These are phyloP conservation scores for Cepaea nemoralis DNA, from an alignment of 1,140 invertebrate species.

Conservation along the genomic window DNA sequence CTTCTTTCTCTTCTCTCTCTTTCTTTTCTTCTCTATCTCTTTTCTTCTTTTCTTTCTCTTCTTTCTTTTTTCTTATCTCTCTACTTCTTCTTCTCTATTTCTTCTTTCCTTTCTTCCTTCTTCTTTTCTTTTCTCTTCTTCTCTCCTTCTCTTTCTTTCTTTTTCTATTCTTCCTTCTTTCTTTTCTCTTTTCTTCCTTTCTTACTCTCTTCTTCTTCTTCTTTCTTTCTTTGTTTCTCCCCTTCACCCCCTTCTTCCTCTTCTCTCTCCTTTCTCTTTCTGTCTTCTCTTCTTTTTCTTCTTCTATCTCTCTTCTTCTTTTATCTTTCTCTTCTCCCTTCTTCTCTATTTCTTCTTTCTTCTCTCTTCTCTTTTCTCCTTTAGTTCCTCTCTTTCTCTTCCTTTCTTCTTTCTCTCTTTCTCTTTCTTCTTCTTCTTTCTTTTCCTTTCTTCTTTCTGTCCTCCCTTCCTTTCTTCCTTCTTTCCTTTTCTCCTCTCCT, in stretches of 20 bases:
- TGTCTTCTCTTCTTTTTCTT: not conserved
- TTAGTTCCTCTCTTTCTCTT: not conserved
- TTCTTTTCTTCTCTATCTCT: slow-evolving; percentile 1
- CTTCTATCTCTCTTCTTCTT: not conserved
- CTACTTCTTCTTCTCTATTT: not conserved
- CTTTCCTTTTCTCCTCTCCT: not conserved
- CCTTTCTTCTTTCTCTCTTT: not conserved
- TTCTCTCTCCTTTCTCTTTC: slow-evolving; percentile 15
- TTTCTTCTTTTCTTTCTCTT: not conserved
- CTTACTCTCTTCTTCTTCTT: not conserved
- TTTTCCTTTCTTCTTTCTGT: not conserved
- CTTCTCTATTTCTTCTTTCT: not conserved
- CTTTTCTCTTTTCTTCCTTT: not conserved
- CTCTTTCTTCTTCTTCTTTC: not conserved
- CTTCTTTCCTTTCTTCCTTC: not conserved
- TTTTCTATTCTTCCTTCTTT: not conserved
- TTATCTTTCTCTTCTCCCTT: not conserved
- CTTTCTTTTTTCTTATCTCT: not conserved
- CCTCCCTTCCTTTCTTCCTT: not conserved
- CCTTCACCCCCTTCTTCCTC: not conserved
- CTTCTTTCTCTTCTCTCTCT: not conserved
- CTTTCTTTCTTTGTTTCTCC: slow-evolving; percentile 11
- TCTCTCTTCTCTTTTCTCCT: not conserved
- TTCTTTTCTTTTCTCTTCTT: not conserved
- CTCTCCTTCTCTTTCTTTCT: not conserved